phyloP scores from a whole-genome alignment of 2,888 invertebrate genomes.

The Asteroscopus sphinx region DNA sequence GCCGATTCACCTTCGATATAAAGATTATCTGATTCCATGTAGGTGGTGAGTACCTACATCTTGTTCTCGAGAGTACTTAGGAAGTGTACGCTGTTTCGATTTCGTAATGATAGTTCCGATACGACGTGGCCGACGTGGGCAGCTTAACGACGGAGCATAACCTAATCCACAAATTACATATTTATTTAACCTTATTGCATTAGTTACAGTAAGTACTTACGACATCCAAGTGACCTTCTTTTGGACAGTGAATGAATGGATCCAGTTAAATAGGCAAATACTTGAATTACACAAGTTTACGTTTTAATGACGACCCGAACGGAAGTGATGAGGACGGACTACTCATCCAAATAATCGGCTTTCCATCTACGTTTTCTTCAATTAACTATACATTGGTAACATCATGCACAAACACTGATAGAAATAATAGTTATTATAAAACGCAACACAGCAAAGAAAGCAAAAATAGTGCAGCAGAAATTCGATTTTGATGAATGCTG shows the following conservation, averaged over 20 bases:
- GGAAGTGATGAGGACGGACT: neutral
- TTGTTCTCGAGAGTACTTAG: constrained; percentile 65
- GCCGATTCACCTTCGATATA: constrained; percentile 86
- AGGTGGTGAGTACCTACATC: constrained; percentile 75
- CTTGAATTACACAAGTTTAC: constrained; percentile 20
- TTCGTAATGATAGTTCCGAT: constrained; percentile 71
- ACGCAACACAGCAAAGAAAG: too few species aligned
- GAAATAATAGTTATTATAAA: neutral
- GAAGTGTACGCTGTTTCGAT: constrained; percentile 71
- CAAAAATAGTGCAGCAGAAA: too few species aligned
- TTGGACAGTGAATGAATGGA: constrained; percentile 28
- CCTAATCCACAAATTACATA: constrained; percentile 59
- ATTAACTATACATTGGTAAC: too few species aligned
- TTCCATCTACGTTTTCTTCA: too few species aligned
- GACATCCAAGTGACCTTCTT: constrained; percentile 44
- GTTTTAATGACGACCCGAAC: constrained; percentile 9
- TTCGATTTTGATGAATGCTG: too few species aligned
- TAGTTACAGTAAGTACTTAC: constrained; percentile 33
- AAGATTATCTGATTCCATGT: constrained; percentile 78
- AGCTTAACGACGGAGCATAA: constrained; percentile 56
- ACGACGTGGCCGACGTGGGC: constrained; percentile 72
- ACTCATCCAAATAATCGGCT: neutral
- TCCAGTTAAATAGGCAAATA: constrained; percentile 29
- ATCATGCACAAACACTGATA: too few species aligned
- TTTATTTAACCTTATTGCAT: constrained; percentile 59